A percentile compares a stretch with the other conserved stretches of the same genome.
phyloP scores from a whole-genome alignment of 2,113 vertebrate genomes.

The Dolichotis patagonum region DNA sequence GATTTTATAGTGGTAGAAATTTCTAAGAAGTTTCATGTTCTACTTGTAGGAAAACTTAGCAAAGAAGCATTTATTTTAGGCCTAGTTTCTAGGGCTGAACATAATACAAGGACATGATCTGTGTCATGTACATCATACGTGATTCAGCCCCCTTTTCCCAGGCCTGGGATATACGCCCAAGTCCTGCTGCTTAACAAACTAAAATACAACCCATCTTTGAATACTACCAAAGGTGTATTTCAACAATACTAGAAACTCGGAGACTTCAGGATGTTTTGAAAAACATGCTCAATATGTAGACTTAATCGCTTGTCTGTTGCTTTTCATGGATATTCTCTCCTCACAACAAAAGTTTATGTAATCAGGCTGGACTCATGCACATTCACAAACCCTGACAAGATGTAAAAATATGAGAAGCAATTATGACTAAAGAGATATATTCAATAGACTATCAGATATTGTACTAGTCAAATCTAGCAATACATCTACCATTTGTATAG shows the following conservation, averaged over 20 bases:
- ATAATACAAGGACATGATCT: background rate
- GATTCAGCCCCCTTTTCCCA: background rate
- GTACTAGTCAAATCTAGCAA: conserved; percentile 5
- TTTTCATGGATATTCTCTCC: background rate
- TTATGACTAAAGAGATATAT: background rate
- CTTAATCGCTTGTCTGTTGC: background rate
- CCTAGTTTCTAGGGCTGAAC: conserved; percentile 7
- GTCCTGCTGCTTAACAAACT: background rate
- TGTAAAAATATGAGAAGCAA: background rate
- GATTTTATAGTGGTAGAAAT: background rate
- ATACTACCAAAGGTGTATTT: background rate
- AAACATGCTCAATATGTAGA: background rate
- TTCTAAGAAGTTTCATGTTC: background rate
- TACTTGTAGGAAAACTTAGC: background rate
- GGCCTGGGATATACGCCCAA: background rate
- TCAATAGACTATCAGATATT: background rate
- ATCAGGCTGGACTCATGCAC: background rate
- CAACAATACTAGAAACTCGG: background rate
- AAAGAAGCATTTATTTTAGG: background rate
- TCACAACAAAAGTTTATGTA: background rate
- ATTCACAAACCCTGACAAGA: background rate
- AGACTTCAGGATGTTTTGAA: background rate
- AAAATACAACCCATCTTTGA: background rate
- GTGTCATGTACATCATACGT: background rate
- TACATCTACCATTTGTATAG: background rate